Percentiles rank a stretch among this genome's conserved stretches.
phyloP scores from a whole-genome alignment of 2,113 vertebrate genomes.

The Callopanchax toddi region DNA sequence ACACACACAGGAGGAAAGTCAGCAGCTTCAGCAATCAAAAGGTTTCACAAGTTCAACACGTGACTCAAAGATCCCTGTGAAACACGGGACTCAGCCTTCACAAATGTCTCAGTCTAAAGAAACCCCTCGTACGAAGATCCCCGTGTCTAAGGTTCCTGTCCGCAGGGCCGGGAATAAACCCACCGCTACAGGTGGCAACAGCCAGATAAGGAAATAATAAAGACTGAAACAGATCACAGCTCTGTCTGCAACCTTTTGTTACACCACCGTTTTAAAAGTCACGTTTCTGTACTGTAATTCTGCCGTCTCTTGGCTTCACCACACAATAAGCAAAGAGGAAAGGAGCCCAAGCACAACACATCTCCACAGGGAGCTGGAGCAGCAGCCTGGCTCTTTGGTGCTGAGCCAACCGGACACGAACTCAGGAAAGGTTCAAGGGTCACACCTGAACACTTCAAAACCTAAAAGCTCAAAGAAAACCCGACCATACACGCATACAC shows the following conservation, averaged over 20 bases:
- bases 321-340: constrained; percentile 47
- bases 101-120: constrained; percentile 86
- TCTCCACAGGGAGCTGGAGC: constrained; percentile 51
- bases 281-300: constrained; percentile 43
- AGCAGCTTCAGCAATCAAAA: constrained; percentile 65
- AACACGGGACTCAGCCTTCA: constrained; percentile 78
- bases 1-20: constrained; percentile 76
- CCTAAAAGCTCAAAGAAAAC: constrained; percentile 35
- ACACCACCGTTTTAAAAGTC: constrained; percentile 26
- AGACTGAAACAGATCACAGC: constrained; percentile 33
- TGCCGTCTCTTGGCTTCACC: constrained; percentile 53
- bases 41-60: constrained; percentile 79
- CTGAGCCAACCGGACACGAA: constrained; percentile 53
- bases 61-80: constrained; percentile 95
- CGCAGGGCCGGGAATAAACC: constrained; percentile 87
- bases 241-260: constrained; percentile 31
- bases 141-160: constrained; percentile 92
- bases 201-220: constrained; percentile 67
- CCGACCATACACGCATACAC: constrained; percentile 41
- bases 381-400: constrained; percentile 41
- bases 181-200: constrained; percentile 64
- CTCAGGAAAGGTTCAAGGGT: constrained; percentile 65
- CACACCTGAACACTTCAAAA: constrained; percentile 52
- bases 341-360: constrained; percentile 75
- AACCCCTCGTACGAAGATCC: constrained; percentile 92